These are phyloP conservation scores for Cyprinus carpio DNA, from an alignment of 2,113 vertebrate genomes.

Conservation along the genomic window DNA sequence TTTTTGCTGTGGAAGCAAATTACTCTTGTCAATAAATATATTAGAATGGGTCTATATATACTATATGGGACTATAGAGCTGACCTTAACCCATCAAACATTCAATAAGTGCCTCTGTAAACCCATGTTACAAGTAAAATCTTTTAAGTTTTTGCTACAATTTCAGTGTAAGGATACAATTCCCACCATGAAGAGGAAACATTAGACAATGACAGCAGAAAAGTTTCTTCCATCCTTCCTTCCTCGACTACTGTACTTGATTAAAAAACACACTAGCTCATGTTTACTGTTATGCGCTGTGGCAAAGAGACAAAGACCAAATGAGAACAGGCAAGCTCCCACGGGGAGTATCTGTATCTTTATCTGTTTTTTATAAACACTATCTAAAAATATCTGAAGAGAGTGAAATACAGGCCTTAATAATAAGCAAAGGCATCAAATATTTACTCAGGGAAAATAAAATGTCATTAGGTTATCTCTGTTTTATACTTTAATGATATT, in stretches of 20 bases:
- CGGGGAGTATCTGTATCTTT: neutral
- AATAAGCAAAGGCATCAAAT: slow-evolving; percentile 2
- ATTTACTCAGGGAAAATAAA: slow-evolving; percentile 12
- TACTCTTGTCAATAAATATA: too few species aligned
- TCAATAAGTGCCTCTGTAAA: neutral
- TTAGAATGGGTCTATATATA: neutral
- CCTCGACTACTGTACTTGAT: slow-evolving; percentile 25
- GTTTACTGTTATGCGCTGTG: neutral
- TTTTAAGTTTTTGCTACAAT: neutral
- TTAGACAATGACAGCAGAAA: slow-evolving; percentile 35
- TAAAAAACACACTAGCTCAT: slow-evolving; percentile 34
- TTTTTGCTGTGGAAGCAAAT: neutral
- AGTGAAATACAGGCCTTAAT: neutral
- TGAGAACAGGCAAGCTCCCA: slow-evolving; percentile 6
- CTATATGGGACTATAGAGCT: neutral
- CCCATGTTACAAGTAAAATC: neutral
- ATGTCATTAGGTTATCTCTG: neutral
- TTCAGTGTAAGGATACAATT: neutral
- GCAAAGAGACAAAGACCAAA: slow-evolving; percentile 19
- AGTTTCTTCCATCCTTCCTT: slow-evolving; percentile 8
- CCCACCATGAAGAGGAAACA: neutral
- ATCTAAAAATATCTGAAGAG: neutral
- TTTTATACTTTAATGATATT: neutral
- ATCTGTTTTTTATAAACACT: neutral
- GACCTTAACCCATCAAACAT: neutral